Evolutionary conservation across 2,797 vertebrate genomes (phyloP).

Genomic region (Galago senegalensis): DNA sequence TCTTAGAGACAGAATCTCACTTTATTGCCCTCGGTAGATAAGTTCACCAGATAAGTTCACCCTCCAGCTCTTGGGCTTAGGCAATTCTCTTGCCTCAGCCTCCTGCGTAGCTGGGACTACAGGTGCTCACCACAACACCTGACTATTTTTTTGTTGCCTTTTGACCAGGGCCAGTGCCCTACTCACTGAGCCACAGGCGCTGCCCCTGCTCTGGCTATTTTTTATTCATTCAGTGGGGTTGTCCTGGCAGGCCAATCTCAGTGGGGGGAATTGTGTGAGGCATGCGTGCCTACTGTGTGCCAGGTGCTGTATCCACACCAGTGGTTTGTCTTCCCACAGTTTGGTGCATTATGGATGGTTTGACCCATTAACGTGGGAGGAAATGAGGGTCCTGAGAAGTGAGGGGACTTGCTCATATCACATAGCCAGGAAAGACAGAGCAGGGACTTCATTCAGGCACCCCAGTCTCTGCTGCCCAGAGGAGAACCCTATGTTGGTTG

Average conservation of each 20-base stretch:
- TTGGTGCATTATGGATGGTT: background rate
- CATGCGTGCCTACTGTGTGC: background rate
- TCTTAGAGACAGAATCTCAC: too few relatives aligned
- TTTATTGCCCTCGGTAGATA: too few relatives aligned
- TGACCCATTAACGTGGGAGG: background rate
- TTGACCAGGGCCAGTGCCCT: too few relatives aligned
- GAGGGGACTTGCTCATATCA: background rate
- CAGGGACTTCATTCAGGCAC: background rate
- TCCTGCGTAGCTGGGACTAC: too few relatives aligned
- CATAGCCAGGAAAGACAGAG: background rate
- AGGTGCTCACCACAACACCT: too few relatives aligned
- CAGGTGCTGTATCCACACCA: fast-evolving
- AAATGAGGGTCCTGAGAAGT: background rate
- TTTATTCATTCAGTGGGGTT: background rate
- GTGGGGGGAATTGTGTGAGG: fast-evolving
- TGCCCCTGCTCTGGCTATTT: background rate
- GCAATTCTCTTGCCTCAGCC: too few relatives aligned
- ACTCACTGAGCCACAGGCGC: too few relatives aligned
- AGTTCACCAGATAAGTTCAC: too few relatives aligned
- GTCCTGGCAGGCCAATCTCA: background rate
- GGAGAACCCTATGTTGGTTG: background rate
- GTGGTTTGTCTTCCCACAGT: background rate
- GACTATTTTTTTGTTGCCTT: too few relatives aligned
- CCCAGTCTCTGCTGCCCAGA: background rate
- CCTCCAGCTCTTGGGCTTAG: too few relatives aligned